Percentiles rank a stretch among this genome's conserved stretches.
Evolutionary conservation across 2,113 vertebrate species (phyloP).

Genomic region (Eudorcas thomsonii): DNA sequence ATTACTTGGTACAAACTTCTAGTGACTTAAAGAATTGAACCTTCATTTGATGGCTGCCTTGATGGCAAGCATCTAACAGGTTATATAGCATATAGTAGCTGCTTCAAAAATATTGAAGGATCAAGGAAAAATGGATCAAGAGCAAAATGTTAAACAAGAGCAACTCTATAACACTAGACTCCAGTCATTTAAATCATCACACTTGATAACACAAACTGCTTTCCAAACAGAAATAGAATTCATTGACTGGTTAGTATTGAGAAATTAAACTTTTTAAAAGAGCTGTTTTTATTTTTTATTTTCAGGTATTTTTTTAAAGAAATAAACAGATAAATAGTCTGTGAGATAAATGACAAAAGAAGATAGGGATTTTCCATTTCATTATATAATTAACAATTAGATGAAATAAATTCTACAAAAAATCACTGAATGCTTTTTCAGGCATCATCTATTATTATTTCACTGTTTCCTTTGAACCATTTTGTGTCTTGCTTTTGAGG

Average conservation of each 20-base stretch:
- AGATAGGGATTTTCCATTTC: neutral
- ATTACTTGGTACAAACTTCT: no score
- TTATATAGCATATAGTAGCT: neutral
- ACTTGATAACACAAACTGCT: neutral
- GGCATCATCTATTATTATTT: neutral
- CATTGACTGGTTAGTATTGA: neutral
- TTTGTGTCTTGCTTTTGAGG: conserved; percentile 49
- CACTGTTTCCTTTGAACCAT: neutral
- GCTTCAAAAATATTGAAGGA: neutral
- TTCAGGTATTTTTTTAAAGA: neutral
- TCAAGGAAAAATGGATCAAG: neutral
- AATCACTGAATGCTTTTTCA: conserved; percentile 12
- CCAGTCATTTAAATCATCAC: neutral
- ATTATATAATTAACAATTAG: conserved; percentile 46
- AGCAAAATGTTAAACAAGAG: neutral
- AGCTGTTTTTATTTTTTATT: neutral
- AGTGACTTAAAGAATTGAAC: neutral
- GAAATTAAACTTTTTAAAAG: neutral
- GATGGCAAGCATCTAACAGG: neutral
- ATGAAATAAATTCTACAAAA: conserved; percentile 50
- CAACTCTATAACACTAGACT: neutral
- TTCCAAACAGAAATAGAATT: neutral
- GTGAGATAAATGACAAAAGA: conserved; percentile 25
- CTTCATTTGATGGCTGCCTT: neutral
- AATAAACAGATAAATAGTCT: neutral